Conservation (phyloP, 2,797 vertebrate genomes). For the Myiotriccus ornatus region DNA sequence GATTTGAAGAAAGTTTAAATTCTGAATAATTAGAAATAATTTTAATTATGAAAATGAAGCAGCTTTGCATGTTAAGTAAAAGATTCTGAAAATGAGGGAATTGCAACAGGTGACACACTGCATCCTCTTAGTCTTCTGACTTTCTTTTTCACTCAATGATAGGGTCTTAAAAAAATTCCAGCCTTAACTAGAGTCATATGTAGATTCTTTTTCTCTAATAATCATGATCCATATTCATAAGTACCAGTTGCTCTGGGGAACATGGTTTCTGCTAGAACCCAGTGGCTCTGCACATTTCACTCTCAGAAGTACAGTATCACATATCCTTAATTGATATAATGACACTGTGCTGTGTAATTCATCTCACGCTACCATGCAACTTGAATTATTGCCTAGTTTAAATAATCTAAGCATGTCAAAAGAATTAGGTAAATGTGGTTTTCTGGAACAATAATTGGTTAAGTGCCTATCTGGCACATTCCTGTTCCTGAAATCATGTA, state of each 20-base stretch:
- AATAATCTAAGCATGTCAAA: conserved; percentile 19
- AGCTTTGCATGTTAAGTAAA: background rate
- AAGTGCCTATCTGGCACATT: conserved; percentile 9
- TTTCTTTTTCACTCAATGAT: background rate
- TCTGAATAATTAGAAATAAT: background rate
- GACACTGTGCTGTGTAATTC: background rate
- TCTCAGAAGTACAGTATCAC: background rate
- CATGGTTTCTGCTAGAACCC: background rate
- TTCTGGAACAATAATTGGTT: conserved; percentile 31
- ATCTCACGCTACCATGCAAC: background rate
- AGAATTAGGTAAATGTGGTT: background rate
- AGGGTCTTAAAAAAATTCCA: background rate
- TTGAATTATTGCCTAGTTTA: conserved; percentile 28
- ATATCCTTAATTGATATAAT: background rate
- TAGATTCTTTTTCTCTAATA: background rate
- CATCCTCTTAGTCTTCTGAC: background rate
- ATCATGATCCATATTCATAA: background rate
- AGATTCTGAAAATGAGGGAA: background rate
- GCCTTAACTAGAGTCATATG: background rate
- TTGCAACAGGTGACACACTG: background rate
- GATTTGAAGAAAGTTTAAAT: background rate
- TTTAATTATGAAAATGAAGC: background rate
- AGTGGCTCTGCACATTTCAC: background rate
- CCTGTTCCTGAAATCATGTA: background rate
- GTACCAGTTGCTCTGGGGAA: background rate